A percentile compares a stretch with the other conserved stretches of the same genome.
Conservation (phyloP, 2,113 vertebrate species). For the Orthonyx spaldingii region DNA sequence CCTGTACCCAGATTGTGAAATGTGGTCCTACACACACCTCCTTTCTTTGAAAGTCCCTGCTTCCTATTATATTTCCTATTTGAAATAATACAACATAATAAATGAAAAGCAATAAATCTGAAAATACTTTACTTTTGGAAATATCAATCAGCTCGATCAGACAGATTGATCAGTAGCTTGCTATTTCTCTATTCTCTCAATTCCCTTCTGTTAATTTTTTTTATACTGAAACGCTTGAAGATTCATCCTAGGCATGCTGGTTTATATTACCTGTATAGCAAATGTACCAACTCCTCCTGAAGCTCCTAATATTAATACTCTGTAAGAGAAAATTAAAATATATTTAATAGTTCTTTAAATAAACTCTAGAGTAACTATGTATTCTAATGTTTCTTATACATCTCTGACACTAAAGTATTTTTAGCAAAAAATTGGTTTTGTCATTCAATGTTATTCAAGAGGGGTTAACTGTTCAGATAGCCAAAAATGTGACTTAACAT, state of each 20-base stretch:
- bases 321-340: constrained; percentile 63
- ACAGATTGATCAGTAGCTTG: not conserved
- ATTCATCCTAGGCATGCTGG: not conserved
- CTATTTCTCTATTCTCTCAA: not conserved
- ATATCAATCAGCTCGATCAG: not conserved
- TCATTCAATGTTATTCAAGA: not conserved
- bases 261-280: constrained; percentile 85
- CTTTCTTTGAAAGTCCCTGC: not conserved
- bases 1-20: not conserved
- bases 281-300: constrained; percentile 96
- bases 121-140: not conserved
- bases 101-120: not conserved
- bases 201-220: not conserved
- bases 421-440: not conserved
- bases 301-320: constrained; percentile 89
- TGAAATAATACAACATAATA: not conserved
- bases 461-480: not conserved
- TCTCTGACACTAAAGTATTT: not conserved
- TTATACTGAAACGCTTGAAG: not conserved
- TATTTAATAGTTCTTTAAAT: not conserved
- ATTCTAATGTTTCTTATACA: not conserved
- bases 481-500: not conserved
- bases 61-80: too few relatives aligned
- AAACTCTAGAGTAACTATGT: not conserved
- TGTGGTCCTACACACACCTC: not conserved